Conservation (phyloP, 2,888 invertebrate genomes). For the Notodonta ziczac region DNA sequence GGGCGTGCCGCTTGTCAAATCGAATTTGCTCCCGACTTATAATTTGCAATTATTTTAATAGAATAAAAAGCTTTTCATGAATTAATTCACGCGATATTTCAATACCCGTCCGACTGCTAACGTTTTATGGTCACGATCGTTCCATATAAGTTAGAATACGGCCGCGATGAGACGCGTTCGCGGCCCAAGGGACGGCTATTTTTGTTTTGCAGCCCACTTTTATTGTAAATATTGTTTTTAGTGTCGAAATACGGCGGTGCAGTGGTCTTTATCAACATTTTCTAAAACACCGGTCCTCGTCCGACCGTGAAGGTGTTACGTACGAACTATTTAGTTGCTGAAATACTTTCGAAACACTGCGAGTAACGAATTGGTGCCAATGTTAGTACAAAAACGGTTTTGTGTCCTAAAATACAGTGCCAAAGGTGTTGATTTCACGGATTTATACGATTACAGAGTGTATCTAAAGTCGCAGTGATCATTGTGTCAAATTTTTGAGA, state of each 20-base stretch:
- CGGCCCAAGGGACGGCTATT: slow-evolving; percentile 62
- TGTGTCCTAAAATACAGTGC: slow-evolving; percentile 55
- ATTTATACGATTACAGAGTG: slow-evolving; percentile 14
- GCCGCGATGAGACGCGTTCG: slow-evolving; percentile 25
- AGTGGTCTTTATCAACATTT: slow-evolving; percentile 44
- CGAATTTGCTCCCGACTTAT: slow-evolving; percentile 60
- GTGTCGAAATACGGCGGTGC: slow-evolving; percentile 63
- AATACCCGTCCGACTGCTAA: slow-evolving; percentile 44
- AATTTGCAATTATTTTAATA: slow-evolving; percentile 63
- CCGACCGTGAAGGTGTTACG: slow-evolving; percentile 48
- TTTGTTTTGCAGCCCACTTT: slow-evolving; percentile 76
- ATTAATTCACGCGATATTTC: slow-evolving; percentile 57
- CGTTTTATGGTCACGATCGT: slow-evolving; percentile 49
- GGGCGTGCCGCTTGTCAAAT: slow-evolving; percentile 71
- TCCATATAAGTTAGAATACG: slow-evolving; percentile 22
- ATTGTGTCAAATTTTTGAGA: slow-evolving; percentile 1
- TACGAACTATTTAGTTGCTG: slow-evolving; percentile 42
- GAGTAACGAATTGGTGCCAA: slow-evolving; percentile 48
- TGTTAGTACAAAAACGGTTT: slow-evolving; percentile 48
- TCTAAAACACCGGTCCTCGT: slow-evolving; percentile 35
- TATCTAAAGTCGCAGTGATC: not conserved
- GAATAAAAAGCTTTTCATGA: slow-evolving; percentile 64
- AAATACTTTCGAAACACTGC: slow-evolving; percentile 52
- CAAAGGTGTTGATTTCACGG: slow-evolving; percentile 40
- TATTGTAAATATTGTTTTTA: slow-evolving; percentile 78